Conservation (phyloP, 1,140 invertebrate genomes). For the Heliothis virescens region DNA sequence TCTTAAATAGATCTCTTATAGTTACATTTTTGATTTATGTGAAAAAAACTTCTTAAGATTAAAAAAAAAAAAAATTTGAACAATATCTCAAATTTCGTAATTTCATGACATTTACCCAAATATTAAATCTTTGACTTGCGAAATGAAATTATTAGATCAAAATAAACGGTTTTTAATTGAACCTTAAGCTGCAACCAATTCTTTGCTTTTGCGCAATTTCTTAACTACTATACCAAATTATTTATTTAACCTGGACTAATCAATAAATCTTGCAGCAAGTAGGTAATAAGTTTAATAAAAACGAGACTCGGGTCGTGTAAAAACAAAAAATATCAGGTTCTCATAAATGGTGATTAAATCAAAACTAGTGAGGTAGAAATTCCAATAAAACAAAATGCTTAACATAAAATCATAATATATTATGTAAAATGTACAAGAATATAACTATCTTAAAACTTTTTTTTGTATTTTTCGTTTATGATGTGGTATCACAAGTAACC, state of each 20-base stretch:
- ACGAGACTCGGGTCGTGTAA: background rate
- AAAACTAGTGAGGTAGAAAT: slow-evolving; percentile 38
- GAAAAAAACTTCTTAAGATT: too few species aligned
- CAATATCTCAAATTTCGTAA: too few species aligned
- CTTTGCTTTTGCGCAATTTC: background rate
- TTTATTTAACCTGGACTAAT: background rate
- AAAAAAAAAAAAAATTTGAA: too few species aligned
- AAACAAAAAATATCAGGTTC: slow-evolving; percentile 15
- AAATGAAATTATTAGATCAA: slow-evolving; percentile 45
- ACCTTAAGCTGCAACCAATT: background rate
- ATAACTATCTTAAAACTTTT: slow-evolving; percentile 35
- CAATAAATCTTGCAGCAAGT: background rate
- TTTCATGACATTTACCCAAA: too few species aligned
- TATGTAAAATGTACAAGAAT: slow-evolving; percentile 42
- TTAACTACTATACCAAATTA: background rate
- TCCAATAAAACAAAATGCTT: slow-evolving; percentile 40
- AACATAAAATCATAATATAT: slow-evolving; percentile 48
- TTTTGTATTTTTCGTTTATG: slow-evolving; percentile 3
- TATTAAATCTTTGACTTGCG: slow-evolving; percentile 29
- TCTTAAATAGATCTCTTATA: too few species aligned
- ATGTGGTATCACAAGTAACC: background rate
- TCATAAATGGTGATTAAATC: background rate
- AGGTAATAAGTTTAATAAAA: background rate
- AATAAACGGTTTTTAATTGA: slow-evolving; percentile 51
- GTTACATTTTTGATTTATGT: too few species aligned